A percentile compares a stretch with the other conserved stretches of the same genome.
phyloP scores from a whole-genome alignment of 1,140 invertebrate species.

The Wiebesia pumilae region DNA sequence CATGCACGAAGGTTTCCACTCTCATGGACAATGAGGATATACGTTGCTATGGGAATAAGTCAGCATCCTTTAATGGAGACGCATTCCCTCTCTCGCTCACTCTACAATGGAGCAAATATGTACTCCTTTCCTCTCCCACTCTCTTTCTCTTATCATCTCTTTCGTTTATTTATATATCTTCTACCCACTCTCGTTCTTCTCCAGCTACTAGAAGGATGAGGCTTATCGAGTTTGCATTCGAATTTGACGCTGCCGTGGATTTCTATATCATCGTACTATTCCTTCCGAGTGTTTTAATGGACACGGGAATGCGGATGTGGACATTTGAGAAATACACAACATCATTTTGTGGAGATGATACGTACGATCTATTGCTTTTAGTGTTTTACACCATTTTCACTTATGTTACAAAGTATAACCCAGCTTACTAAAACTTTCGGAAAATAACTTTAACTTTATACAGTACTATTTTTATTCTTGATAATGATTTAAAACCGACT shows the following conservation, averaged over 20 bases:
- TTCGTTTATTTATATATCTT: background rate
- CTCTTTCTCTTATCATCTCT: too few species aligned
- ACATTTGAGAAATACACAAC: background rate
- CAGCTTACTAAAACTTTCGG: background rate
- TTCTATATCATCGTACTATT: background rate
- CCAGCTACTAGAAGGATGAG: background rate
- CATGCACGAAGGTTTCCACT: background rate
- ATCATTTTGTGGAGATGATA: background rate
- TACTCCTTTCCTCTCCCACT: background rate
- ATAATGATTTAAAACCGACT: background rate
- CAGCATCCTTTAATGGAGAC: constrained; percentile 41
- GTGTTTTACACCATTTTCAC: background rate
- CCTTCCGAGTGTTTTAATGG: background rate
- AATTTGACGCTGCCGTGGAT: constrained; percentile 18
- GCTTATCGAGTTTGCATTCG: constrained; percentile 47
- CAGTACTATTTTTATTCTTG: background rate
- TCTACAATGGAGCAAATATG: background rate
- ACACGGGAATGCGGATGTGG: background rate
- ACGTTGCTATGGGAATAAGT: constrained; percentile 52
- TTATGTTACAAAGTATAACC: background rate
- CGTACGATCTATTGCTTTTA: background rate
- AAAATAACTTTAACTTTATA: background rate
- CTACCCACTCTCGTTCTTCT: background rate
- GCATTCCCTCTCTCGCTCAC: background rate
- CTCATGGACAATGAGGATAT: constrained; percentile 51